Evolutionary conservation across 1,140 invertebrate species (phyloP), one percentile per base, ranked within the genome.

Genomic region (Drosophila malerkotliana): DNA sequence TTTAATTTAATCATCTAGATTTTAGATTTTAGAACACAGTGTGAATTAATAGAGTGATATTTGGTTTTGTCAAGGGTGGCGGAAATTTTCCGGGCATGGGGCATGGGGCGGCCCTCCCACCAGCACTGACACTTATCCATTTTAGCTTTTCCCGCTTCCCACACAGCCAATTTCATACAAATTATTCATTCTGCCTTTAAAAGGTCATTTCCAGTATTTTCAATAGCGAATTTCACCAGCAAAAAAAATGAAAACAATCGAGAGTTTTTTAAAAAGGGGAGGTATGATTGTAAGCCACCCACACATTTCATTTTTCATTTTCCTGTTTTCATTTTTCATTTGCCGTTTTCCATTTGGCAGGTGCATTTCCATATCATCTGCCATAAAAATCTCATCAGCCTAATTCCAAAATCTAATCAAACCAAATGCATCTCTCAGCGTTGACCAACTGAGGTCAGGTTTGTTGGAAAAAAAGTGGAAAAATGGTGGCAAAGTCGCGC

Each of bases 331-430:
- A 66, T n/a, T 28, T 28, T 28, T 28, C 49, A 66, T n/a, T 12
- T 37, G 0, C 12, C 8, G 12, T 37, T 14, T 68, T 18, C 47
- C 54, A 75, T 66, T 66, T 69, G 63, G 32, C 51, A 68, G 48
- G 56, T 69, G 63, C 63, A 69, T 57, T 57, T 56, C 44, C 34
- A 56, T 69, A 57, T 67, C 34, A 67, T 47, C 49, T 59, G 54
- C 41, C 72, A 75, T 66, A 57, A 64, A 76, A 68, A 76, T 76
- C 52, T 68, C 63, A 77, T 77, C 72, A 76, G 72, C 72, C 72
- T 75, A 75, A 75, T 75, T 75, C 74, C 62, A 45, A 78, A 88
- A 87, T 66, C 79, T 87, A 87, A 87, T 87, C 82, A 87, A 88
- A 68, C 48, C 64, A 71, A 84, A 85, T 84, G 80, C 52, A 80